Evolutionary conservation across 2,113 vertebrate genomes (phyloP).

Genomic region (Marmota monax): DNA sequence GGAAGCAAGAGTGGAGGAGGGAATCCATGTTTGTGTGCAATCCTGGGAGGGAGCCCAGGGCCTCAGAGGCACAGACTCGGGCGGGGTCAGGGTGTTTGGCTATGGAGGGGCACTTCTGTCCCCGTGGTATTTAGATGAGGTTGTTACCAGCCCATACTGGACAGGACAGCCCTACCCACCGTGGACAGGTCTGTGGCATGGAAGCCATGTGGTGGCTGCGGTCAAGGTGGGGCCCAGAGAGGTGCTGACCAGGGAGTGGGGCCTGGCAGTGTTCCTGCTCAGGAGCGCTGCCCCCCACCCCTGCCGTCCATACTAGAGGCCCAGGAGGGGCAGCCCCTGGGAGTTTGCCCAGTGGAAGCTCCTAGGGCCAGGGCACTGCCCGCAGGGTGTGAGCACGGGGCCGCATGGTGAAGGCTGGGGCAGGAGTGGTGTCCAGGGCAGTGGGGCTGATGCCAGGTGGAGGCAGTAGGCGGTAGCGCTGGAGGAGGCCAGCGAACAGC

Average conservation of each 20-base stretch:
- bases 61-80: neutral
- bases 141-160: neutral
- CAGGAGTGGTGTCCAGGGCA: conserved; percentile 80
- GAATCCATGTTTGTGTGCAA: too few relatives aligned
- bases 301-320: neutral
- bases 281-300: neutral
- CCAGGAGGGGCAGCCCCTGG: neutral
- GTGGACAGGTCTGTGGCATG: neutral
- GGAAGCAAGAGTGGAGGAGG: too few relatives aligned
- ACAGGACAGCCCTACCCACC: fast-evolving
- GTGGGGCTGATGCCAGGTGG: conserved; percentile 77
- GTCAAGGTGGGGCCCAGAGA: neutral
- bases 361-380: conserved; percentile 69
- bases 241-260: neutral
- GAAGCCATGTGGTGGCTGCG: neutral
- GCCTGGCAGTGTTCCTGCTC: neutral
- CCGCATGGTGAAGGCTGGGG: conserved; percentile 86
- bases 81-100: fast-evolving
- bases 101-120: neutral
- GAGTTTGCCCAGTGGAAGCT: neutral
- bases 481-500: conserved; percentile 86
- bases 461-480: conserved; percentile 86
- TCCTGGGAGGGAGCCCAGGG: neutral
- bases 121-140: neutral
- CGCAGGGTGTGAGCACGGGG: conserved; percentile 84